These are phyloP conservation scores for Pristionchus entomophagus DNA, from an alignment of 2,888 invertebrate species.

Conservation along the genomic window DNA sequence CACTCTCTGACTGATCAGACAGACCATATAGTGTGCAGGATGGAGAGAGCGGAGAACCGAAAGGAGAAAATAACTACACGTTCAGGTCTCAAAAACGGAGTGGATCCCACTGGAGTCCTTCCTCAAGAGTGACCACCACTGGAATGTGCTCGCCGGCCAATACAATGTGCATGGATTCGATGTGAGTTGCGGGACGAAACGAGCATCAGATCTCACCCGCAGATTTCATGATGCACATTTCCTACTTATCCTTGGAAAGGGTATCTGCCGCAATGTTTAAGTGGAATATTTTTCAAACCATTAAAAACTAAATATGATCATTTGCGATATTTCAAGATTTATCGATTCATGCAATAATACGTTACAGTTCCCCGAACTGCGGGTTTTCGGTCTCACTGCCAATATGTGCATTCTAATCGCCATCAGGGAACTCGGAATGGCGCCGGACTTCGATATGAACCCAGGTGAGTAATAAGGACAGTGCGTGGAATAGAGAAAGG, in stretches of 20 bases:
- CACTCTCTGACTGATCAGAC: too few relatives aligned
- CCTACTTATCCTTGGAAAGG: too few relatives aligned
- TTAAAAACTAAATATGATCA: neutral
- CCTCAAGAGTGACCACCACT: constrained; percentile 20
- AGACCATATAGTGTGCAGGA: too few relatives aligned
- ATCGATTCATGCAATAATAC: neutral
- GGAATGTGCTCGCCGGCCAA: neutral
- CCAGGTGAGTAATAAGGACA: neutral
- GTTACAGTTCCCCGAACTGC: constrained; percentile 29
- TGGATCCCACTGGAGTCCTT: constrained; percentile 41
- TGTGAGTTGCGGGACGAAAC: too few relatives aligned
- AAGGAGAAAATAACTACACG: too few relatives aligned
- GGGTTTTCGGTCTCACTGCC: constrained; percentile 38
- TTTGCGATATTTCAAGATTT: neutral
- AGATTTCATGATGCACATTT: too few relatives aligned
- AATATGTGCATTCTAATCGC: constrained; percentile 43
- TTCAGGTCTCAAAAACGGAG: neutral
- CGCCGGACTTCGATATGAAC: constrained; percentile 20
- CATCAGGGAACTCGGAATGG: constrained; percentile 17
- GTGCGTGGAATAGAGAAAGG: too few relatives aligned
- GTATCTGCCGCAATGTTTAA: too few relatives aligned
- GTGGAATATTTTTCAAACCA: neutral
- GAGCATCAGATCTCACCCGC: too few relatives aligned
- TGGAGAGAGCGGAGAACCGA: too few relatives aligned
- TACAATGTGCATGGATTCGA: constrained; percentile 40